phyloP scores from a whole-genome alignment of 2,888 invertebrate species.

The Lepidocyrtoides sp. region DNA sequence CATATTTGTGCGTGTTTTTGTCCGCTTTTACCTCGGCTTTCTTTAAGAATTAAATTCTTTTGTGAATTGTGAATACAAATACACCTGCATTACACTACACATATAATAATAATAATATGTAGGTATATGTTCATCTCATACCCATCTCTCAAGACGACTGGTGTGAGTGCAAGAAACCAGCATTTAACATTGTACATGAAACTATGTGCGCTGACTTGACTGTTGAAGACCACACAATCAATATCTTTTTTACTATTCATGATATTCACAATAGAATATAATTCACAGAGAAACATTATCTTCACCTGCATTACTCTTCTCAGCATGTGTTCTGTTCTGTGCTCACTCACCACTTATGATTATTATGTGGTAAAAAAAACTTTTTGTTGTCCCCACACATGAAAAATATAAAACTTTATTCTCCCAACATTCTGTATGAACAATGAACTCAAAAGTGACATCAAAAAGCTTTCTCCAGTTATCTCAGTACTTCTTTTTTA shows the following conservation, averaged over 20 bases:
- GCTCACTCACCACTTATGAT: slow-evolving; percentile 6
- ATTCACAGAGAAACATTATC: neutral
- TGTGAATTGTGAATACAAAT: neutral
- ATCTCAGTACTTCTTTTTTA: neutral
- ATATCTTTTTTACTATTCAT: no score
- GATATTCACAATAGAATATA: no score
- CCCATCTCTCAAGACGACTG: no score
- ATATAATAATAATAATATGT: no score
- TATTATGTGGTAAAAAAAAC: slow-evolving; percentile 14
- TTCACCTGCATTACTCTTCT: neutral
- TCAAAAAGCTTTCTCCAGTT: slow-evolving; percentile 18
- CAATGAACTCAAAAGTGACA: slow-evolving; percentile 19
- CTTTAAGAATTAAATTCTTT: slow-evolving; percentile 4
- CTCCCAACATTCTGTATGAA: neutral
- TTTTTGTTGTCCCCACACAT: slow-evolving; percentile 8
- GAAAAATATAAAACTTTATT: neutral
- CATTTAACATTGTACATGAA: no score
- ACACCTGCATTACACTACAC: neutral
- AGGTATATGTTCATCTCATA: no score
- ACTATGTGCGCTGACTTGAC: no score
- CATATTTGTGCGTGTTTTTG: neutral
- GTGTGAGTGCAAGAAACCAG: no score
- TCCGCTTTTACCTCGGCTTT: neutral
- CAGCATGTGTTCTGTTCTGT: neutral
- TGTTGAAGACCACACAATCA: no score